phyloP scores from a whole-genome alignment of 2,888 invertebrate genomes.

The Altica lythri region DNA sequence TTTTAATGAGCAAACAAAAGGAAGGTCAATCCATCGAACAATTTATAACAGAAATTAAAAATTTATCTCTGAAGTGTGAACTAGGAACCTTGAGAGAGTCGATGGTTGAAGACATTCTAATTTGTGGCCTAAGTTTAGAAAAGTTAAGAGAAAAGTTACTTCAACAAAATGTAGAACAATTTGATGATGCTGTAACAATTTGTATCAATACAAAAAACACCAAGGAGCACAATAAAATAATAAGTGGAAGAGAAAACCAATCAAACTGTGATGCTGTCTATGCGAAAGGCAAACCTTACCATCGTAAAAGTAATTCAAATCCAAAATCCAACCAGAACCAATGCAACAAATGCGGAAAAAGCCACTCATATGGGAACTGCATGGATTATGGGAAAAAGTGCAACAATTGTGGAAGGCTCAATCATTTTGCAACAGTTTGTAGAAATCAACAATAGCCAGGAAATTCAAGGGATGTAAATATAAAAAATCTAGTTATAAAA shows the following conservation, averaged over 20 bases:
- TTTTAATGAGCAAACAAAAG: slow-evolving; percentile 30
- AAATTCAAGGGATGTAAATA: neutral
- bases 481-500: too few relatives aligned
- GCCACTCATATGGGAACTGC: slow-evolving; percentile 18
- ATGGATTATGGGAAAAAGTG: slow-evolving; percentile 21
- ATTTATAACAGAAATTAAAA: slow-evolving; percentile 31
- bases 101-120: slow-evolving; percentile 23
- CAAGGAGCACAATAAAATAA: too few relatives aligned
- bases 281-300: neutral
- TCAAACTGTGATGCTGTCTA: neutral
- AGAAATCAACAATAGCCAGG: neutral
- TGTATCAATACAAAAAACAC: slow-evolving; percentile 30
- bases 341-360: slow-evolving; percentile 22
- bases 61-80: slow-evolving; percentile 26
- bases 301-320: neutral
- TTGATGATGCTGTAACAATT: slow-evolving; percentile 30
- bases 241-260: neutral
- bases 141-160: slow-evolving; percentile 31
- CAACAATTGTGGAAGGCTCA: slow-evolving; percentile 20
- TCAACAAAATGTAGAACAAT: slow-evolving; percentile 24
- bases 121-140: slow-evolving; percentile 26
- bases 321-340: neutral
- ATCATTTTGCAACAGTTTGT: slow-evolving; percentile 20
- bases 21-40: slow-evolving; percentile 28
- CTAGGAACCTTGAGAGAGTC: slow-evolving; percentile 23